Evolutionary conservation across 2,113 vertebrate species (phyloP), one percentile per base, ranked within the genome.

Genomic region (Phrynosoma blainvillii): DNA sequence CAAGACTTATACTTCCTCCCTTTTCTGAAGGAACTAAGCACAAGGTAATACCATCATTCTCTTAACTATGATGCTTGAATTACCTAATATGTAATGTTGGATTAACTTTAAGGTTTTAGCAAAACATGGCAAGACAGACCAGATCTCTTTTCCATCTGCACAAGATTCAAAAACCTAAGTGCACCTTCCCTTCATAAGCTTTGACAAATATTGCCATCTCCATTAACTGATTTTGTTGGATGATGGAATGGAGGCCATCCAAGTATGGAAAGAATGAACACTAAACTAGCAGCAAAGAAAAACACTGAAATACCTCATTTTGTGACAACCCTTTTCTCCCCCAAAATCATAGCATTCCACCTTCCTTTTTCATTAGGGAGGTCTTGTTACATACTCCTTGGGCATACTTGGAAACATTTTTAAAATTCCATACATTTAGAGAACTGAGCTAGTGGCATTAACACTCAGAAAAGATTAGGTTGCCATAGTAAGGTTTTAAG

Each of bases 361-460:
- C 16, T 70, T 70, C 25, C 36, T 10, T 83, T 65, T 83, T 70
- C 80, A 30, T 40, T n/a, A 20, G 36, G 82, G 3, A 73, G 30
- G 16, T 30, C 21, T 68, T 47, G 5, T 47, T 47, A 47, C 5
- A 47, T 47, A 47, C 47, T 47, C 47, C 47, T 47, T 32, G 82
- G 54, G 73, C 18, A 27, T 84, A 62, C 52, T 59, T 59, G 52
- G 83, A 84, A 84, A 75, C n/a, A 74, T 84, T 84, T 84, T 71
- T 52, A 52, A 40, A 73, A 84, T 84, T 84, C 82, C 82, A 74
- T 54, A 74, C 47, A 56, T 32, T 56, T 30, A 74, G 42, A 54
- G 42, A 73, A 54, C 27, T 73, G 47, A 74, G 52, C 52, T 74
- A 84, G 56, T 59, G 30, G 10, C 70, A 74, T 56, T 84, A 74